These are phyloP conservation scores for Homarus americanus DNA, from an alignment of 1,140 invertebrate genomes.

Conservation along the genomic window DNA sequence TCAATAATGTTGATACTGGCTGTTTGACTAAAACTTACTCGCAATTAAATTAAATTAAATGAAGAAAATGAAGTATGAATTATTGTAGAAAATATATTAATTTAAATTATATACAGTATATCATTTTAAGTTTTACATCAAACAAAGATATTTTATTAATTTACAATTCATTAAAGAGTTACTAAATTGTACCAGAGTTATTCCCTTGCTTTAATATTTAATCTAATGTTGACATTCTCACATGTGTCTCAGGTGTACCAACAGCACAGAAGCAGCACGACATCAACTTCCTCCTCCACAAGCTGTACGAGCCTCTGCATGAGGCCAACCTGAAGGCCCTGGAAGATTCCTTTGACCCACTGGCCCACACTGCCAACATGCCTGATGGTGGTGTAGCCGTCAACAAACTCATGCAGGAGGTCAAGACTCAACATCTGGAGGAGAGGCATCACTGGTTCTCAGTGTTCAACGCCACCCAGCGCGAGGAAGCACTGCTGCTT, in stretches of 20 bases:
- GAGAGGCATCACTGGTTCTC: slow-evolving; percentile 29
- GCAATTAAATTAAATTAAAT: too few relatives aligned
- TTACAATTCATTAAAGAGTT: too few relatives aligned
- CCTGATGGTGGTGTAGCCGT: slow-evolving; percentile 24
- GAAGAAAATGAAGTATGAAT: too few relatives aligned
- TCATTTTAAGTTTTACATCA: too few relatives aligned
- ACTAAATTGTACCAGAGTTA: too few relatives aligned
- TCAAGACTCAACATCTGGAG: slow-evolving; percentile 33
- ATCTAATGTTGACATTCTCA: too few relatives aligned
- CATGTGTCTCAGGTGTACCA: not conserved
- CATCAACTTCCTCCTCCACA: slow-evolving; percentile 25
- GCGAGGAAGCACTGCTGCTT: slow-evolving; percentile 41
- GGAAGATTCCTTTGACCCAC: slow-evolving; percentile 4
- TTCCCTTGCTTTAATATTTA: too few relatives aligned
- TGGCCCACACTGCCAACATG: not conserved
- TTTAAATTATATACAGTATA: too few relatives aligned
- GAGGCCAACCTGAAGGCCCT: not conserved
- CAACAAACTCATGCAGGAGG: slow-evolving; percentile 25
- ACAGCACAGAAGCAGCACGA: slow-evolving; percentile 31
- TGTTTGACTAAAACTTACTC: too few relatives aligned
- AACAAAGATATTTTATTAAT: too few relatives aligned
- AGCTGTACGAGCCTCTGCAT: slow-evolving; percentile 27
- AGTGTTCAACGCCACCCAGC: slow-evolving; percentile 31
- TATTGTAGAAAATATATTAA: too few relatives aligned
- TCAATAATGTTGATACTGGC: too few relatives aligned